Evolutionary conservation across 2,888 invertebrate species (phyloP).

Genomic region (Perithous albicinctus): DNA sequence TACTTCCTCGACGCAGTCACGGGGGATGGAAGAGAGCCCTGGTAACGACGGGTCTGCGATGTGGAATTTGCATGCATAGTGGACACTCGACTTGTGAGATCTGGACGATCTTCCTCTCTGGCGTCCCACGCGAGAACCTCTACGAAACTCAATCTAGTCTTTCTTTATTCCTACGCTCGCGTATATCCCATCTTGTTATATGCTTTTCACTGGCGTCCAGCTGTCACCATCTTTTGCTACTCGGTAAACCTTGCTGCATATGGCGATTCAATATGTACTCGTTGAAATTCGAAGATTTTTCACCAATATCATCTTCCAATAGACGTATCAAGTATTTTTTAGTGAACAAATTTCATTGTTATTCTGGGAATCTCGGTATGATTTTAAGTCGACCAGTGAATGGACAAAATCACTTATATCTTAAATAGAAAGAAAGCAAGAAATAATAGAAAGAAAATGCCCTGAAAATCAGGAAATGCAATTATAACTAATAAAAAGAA

Average conservation of each 20-base stretch:
- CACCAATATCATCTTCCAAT: neutral
- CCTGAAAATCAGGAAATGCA: no score
- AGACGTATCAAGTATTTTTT: neutral
- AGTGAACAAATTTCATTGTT: neutral
- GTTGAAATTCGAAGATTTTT: neutral
- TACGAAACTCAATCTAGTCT: conserved; percentile 33
- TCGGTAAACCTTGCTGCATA: neutral
- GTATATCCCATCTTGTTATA: conserved; percentile 26
- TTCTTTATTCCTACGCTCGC: conserved; percentile 45
- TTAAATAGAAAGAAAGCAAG: no score
- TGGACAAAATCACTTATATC: no score
- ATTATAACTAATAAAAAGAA: no score
- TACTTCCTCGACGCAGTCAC: conserved; percentile 4
- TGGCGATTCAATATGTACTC: neutral
- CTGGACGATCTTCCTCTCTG: conserved; percentile 49
- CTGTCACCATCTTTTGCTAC: conserved; percentile 16
- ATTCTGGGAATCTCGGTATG: no score
- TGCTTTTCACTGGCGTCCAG: conserved; percentile 8
- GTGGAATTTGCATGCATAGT: conserved; percentile 74
- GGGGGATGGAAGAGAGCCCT: conserved; percentile 40
- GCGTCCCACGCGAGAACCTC: conserved; percentile 33
- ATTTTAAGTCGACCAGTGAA: no score
- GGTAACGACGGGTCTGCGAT: conserved; percentile 59
- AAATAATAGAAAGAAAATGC: no score
- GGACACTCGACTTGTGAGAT: conserved; percentile 66